Conservation (phyloP, 2,797 vertebrate species). For the Acomys russatus region DNA sequence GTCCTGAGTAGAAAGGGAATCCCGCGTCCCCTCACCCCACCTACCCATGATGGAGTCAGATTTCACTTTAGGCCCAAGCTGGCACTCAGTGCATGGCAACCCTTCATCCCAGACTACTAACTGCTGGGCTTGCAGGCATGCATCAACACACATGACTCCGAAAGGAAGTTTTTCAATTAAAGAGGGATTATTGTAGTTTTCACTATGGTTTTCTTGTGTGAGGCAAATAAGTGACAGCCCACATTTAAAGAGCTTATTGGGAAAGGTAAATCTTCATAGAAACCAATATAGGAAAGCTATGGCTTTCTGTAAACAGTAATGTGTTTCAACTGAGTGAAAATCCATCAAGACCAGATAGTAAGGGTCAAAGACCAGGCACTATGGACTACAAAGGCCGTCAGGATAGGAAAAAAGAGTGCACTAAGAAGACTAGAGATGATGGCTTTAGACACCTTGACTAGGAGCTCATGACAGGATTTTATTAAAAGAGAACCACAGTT, state of each 20-base stretch:
- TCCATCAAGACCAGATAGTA: background rate
- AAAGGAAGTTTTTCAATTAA: conserved; percentile 22
- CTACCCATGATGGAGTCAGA: background rate
- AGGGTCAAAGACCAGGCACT: background rate
- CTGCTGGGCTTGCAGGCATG: background rate
- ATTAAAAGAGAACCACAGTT: background rate
- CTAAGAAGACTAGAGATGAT: background rate
- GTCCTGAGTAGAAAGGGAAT: background rate
- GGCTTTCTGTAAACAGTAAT: conserved; percentile 49
- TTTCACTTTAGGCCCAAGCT: background rate
- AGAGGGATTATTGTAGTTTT: background rate
- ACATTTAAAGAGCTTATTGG: conserved; percentile 12
- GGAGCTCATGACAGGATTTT: background rate
- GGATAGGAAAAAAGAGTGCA: background rate
- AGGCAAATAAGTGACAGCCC: background rate
- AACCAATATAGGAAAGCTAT: conserved; percentile 57
- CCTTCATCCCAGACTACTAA: background rate
- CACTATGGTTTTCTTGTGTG: background rate
- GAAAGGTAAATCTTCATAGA: conserved; percentile 52
- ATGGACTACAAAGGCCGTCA: background rate
- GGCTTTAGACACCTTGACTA: background rate
- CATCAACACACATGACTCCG: background rate
- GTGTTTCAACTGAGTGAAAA: conserved; percentile 1
- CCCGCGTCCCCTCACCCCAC: too few species aligned
- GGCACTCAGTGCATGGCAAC: background rate